Percentiles rank a stretch among this genome's conserved stretches.
Evolutionary conservation across 2,797 vertebrate species (phyloP).

Genomic region (Argya squamiceps): DNA sequence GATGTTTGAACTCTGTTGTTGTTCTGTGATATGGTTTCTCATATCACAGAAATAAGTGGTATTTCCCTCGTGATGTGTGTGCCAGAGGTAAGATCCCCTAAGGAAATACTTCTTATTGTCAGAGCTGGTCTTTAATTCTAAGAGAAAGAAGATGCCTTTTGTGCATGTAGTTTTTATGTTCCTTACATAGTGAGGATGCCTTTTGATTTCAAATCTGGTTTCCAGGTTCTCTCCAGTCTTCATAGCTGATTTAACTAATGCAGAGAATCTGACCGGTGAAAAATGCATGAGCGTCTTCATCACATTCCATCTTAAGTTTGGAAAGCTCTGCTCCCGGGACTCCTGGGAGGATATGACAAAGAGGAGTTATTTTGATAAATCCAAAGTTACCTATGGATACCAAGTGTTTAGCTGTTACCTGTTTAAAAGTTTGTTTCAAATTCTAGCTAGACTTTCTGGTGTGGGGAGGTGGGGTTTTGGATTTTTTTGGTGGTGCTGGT

Average conservation of each 20-base stretch:
- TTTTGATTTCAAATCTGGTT: background rate
- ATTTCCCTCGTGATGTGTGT: background rate
- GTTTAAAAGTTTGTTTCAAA: background rate
- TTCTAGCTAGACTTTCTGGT: background rate
- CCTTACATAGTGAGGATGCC: background rate
- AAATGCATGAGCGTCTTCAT: background rate
- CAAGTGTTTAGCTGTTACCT: background rate
- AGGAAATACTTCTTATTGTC: background rate
- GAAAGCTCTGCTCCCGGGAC: background rate
- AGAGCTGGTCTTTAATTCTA: background rate
- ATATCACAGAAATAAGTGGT: background rate
- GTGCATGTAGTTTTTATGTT: background rate
- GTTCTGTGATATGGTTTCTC: too few relatives aligned
- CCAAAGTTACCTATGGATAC: background rate
- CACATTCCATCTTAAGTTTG: rapidly evolving
- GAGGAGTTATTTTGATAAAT: background rate
- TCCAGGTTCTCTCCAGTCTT: background rate
- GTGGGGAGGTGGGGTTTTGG: too few relatives aligned
- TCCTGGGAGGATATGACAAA: too few relatives aligned
- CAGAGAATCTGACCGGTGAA: background rate
- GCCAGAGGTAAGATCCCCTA: background rate
- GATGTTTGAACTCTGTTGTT: background rate
- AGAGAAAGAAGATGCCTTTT: background rate
- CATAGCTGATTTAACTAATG: background rate
- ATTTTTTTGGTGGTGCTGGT: background rate